Conservation (phyloP, 2,113 vertebrate genomes). For the Heloderma charlesbogerti region DNA sequence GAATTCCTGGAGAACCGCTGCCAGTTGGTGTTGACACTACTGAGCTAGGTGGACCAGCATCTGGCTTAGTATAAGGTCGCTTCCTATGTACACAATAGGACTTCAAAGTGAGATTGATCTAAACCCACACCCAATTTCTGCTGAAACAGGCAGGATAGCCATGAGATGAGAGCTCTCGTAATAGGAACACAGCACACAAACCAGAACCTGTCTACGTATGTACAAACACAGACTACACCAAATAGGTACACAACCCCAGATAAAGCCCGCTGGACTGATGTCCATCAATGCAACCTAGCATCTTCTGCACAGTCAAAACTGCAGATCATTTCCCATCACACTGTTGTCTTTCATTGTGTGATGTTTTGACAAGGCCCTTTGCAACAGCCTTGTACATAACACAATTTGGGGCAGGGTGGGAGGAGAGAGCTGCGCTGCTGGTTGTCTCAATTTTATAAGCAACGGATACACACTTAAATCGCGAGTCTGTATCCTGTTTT, state of each 20-base stretch:
- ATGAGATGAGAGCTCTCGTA: not conserved
- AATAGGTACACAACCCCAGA: no score
- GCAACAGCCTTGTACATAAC: not conserved
- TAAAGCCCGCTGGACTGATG: not conserved
- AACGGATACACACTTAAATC: not conserved
- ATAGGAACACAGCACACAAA: not conserved
- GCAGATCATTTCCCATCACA: not conserved
- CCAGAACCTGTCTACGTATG: no score
- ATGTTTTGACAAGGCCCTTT: not conserved
- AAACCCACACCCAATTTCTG: not conserved
- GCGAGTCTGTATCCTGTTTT: not conserved
- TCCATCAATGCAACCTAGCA: not conserved
- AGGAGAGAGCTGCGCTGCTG: not conserved
- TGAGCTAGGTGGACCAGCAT: no score
- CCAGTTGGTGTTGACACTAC: no score
- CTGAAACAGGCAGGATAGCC: not conserved
- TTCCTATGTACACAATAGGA: no score
- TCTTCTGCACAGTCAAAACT: no score
- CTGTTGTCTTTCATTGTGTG: not conserved
- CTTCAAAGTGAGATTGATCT: not conserved
- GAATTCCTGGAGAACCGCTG: no score
- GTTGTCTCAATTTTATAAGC: not conserved
- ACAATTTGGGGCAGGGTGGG: no score
- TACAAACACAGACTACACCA: not conserved
- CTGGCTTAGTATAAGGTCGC: no score